Base-by-base conservation (phyloP, 2,113 vertebrate genomes). In the Platysteira castanea region DNA sequence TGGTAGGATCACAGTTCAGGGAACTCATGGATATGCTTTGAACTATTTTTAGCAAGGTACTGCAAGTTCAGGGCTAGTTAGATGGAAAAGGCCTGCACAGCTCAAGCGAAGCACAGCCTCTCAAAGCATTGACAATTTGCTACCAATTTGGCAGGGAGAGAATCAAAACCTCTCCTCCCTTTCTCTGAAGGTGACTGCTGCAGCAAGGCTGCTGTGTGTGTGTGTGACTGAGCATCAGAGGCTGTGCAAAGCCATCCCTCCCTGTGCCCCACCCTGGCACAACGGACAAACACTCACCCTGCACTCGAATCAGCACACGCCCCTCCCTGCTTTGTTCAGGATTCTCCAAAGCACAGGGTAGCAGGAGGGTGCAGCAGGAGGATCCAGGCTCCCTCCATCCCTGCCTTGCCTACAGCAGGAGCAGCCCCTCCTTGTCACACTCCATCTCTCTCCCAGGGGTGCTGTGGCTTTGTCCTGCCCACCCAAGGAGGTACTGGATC, bases 31-130 rank as follows among this genome's bases (percentile, higher is more conserved):
- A 68, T 93, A 56, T 0, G 4, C 63, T 93, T 67, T 93, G 79
- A 95, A 94, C 91, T 96, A 92, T 88, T 96, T 97, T 96, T 95
- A 96, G 82, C 18, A 47, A 64, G 88, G 84, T 69, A n/a, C 53
- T 82, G 86, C 33, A 68, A 94, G 94, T 91, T 93, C 95, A 94
- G 67, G 86, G 53, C 47, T 46, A 56, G 35, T 30, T 24, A 49
- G n/a, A 30, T 4, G 68, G 89, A 79, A 63, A 70, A 81, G 68
- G 71, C 52, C 89, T 73, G 59, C 71, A 57, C 74, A 73, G 88
- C 61, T 75, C 60, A 7, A 31, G 50, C 10, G 22, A 82, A 87
- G 59, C 50, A 46, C 10, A 67, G 23, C 56, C 61, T 82, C 65
- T 75, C 65, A 82, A 52, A 67, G 54, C 22, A 2, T 0, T 56